Evolutionary conservation across 2,888 invertebrate genomes (phyloP).

Genomic region (Cotesia congregata): DNA sequence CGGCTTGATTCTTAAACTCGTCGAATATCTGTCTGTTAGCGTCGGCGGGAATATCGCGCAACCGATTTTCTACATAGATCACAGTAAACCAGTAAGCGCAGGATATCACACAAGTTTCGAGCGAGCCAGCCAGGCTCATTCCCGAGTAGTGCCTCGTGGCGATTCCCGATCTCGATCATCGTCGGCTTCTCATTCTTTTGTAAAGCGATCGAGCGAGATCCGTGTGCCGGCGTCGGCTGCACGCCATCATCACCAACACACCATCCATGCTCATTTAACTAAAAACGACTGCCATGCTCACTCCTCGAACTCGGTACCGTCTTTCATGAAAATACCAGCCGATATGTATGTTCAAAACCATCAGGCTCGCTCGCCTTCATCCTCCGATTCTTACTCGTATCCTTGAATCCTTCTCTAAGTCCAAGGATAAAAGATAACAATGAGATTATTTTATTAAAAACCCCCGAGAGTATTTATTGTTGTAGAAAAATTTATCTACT

Average conservation of each 20-base stretch:
- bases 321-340: not conserved
- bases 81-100: not conserved
- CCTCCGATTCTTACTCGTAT: not conserved
- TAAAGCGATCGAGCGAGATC: conserved; percentile 36
- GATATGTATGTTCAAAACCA: conserved; percentile 14
- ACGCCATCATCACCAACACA: conserved; percentile 14
- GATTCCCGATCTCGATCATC: conserved; percentile 57
- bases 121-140: conserved; percentile 34
- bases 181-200: conserved; percentile 27
- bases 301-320: not conserved
- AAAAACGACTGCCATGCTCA: not conserved
- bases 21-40: conserved; percentile 27
- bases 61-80: conserved; percentile 35
- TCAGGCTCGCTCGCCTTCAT: conserved; percentile 27
- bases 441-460: conserved; percentile 1
- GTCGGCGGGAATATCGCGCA: conserved; percentile 39
- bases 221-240: conserved; percentile 26
- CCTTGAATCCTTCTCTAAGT: conserved; percentile 37
- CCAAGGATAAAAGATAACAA: conserved; percentile 27
- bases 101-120: conserved; percentile 17
- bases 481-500: not conserved
- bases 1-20: conserved; percentile 46
- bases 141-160: conserved; percentile 53
- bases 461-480: not conserved
- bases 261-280: not conserved